A percentile compares a stretch with the other conserved stretches of the same genome.
Conservation (phyloP, 1,140 invertebrate species). For the Trichonephila clavata region DNA sequence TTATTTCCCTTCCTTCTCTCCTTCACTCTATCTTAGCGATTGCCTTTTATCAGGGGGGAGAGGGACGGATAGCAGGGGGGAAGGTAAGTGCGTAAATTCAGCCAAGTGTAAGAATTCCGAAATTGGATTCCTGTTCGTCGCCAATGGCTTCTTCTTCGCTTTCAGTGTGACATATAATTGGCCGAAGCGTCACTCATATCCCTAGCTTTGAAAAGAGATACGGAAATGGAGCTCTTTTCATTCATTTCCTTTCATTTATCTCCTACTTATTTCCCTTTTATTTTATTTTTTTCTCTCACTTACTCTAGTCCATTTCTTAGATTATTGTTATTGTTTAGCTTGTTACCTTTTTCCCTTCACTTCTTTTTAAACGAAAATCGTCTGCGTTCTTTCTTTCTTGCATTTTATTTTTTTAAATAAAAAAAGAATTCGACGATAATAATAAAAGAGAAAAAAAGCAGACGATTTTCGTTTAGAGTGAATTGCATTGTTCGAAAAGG, state of each 20-base stretch:
- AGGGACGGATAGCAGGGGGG: background rate
- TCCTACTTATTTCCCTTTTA: constrained; percentile 25
- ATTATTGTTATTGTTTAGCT: constrained; percentile 69
- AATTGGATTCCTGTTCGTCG: constrained; percentile 73
- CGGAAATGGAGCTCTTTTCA: constrained; percentile 72
- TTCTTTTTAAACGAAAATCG: constrained; percentile 39
- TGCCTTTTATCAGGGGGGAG: constrained; percentile 59
- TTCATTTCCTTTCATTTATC: constrained; percentile 73
- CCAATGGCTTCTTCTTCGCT: constrained; percentile 73
- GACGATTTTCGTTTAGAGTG: constrained; percentile 48
- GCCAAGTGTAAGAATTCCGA: constrained; percentile 71
- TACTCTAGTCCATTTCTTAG: constrained; percentile 19
- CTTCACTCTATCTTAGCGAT: constrained; percentile 61
- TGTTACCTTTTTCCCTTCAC: constrained; percentile 59
- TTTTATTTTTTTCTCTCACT: background rate
- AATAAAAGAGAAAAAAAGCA: constrained; percentile 8
- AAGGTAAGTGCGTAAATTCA: constrained; percentile 62
- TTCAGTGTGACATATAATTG: constrained; percentile 74
- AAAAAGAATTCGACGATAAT: constrained; percentile 10
- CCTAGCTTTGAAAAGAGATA: constrained; percentile 69
- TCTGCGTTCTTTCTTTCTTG: background rate
- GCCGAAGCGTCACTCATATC: constrained; percentile 70
- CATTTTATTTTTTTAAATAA: background rate
- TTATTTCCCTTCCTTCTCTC: constrained; percentile 30
- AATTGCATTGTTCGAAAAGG: constrained; percentile 61